Percentiles rank a stretch among this genome's conserved stretches.
Conservation (phyloP, 2,888 invertebrate species). For the Caenorhabditis sp. region DNA sequence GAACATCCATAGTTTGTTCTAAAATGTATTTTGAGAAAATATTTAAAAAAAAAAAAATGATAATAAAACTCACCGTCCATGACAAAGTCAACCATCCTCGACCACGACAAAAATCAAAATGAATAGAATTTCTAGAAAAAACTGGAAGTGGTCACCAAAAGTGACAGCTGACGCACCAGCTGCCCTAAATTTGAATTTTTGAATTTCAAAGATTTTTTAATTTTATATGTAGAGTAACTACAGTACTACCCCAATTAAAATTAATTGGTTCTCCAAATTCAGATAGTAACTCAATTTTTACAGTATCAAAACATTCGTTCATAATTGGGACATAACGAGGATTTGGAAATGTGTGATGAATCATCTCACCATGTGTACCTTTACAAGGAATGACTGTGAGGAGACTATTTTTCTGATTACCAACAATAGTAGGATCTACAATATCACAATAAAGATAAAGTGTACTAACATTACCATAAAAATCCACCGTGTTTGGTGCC, state of each 20-base stretch:
- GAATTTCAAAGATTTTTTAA: too few relatives aligned
- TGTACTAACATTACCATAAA: constrained; percentile 7
- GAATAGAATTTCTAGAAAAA: too few relatives aligned
- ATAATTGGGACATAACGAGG: constrained; percentile 10
- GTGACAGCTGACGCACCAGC: too few relatives aligned
- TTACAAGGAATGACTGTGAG: constrained; percentile 8
- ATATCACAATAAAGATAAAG: constrained; percentile 12
- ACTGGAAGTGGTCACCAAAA: too few relatives aligned
- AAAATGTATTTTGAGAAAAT: too few relatives aligned
- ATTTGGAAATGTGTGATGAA: constrained; percentile 7
- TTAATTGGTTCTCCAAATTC: neutral
- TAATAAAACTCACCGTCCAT: too few relatives aligned
- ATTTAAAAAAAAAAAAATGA: too few relatives aligned
- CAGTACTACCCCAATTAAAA: neutral
- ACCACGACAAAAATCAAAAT: too few relatives aligned
- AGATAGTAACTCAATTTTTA: neutral
- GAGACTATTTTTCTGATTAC: constrained; percentile 5
- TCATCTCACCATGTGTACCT: constrained; percentile 12
- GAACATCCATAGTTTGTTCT: too few relatives aligned
- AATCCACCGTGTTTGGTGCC: constrained; percentile 1
- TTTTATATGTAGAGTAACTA: neutral
- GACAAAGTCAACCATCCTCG: too few relatives aligned
- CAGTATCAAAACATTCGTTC: neutral
- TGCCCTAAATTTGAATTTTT: too few relatives aligned
- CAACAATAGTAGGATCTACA: constrained; percentile 13